Conservation (phyloP, 2,888 invertebrate genomes). For the Dasypolia templi region DNA sequence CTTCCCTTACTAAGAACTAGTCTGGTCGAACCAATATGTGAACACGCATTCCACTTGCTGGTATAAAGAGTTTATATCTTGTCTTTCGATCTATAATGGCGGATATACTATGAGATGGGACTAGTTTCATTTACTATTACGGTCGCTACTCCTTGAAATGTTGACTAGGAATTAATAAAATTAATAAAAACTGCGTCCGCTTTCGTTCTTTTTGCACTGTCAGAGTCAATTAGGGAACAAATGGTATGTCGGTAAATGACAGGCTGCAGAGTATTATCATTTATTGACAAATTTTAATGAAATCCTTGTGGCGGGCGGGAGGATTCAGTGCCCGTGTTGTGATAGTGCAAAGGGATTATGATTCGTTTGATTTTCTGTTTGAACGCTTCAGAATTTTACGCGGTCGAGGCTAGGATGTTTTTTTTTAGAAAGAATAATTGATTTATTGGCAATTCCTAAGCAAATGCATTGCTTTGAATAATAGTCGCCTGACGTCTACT, state of each 20-base stretch:
- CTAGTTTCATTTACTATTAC: slow-evolving; percentile 54
- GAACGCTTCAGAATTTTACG: slow-evolving; percentile 7
- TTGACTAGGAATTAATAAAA: slow-evolving; percentile 40
- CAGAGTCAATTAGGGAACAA: slow-evolving; percentile 42
- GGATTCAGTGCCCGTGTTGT: slow-evolving; percentile 18
- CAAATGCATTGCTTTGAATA: slow-evolving; percentile 1
- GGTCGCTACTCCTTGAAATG: slow-evolving; percentile 42
- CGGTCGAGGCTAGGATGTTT: neutral
- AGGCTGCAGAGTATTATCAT: slow-evolving; percentile 36
- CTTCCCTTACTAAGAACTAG: slow-evolving; percentile 48
- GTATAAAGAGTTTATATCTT: slow-evolving; percentile 56
- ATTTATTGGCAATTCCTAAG: neutral
- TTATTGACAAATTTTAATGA: slow-evolving; percentile 49
- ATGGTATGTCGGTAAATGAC: slow-evolving; percentile 36
- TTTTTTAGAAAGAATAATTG: neutral
- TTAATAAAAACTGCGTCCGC: slow-evolving; percentile 50
- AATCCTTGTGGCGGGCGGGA: slow-evolving; percentile 28
- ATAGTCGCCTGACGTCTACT: slow-evolving; percentile 25
- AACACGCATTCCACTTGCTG: slow-evolving; percentile 49
- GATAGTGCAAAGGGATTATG: slow-evolving; percentile 24
- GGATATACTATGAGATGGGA: slow-evolving; percentile 49
- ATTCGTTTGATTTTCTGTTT: slow-evolving; percentile 15
- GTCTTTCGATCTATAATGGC: slow-evolving; percentile 51
- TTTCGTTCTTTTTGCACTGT: slow-evolving; percentile 46
- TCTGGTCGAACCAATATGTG: slow-evolving; percentile 43